Percentiles rank a stretch among this genome's conserved stretches.
Evolutionary conservation across 1,140 invertebrate species (phyloP).

Genomic region (Aphaenogaster floridana): DNA sequence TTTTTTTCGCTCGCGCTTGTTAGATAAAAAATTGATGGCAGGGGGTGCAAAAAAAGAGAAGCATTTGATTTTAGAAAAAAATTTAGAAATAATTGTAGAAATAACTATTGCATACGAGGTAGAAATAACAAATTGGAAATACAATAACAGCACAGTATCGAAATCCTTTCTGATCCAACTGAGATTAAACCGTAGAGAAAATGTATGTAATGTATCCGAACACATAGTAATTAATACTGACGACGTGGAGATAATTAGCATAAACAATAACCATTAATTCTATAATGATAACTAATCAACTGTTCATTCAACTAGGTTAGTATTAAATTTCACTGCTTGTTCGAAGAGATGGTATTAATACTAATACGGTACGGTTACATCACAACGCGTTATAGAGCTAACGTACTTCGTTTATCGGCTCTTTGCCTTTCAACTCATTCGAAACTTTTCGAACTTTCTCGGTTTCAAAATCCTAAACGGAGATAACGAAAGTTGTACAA

Average conservation of each 20-base stretch:
- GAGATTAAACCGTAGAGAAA: constrained; percentile 42
- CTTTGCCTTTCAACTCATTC: constrained; percentile 39
- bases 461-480: constrained; percentile 50
- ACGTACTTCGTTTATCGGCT: constrained; percentile 1
- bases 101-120: background rate
- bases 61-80: background rate
- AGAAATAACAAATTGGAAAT: constrained; percentile 7
- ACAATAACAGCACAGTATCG: background rate
- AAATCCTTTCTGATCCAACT: background rate
- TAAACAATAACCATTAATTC: constrained; percentile 26
- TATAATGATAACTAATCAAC: constrained; percentile 21
- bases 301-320: background rate
- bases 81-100: constrained; percentile 7
- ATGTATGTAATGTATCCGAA: constrained; percentile 14
- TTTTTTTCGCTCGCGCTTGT: background rate
- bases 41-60: background rate
- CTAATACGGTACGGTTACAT: background rate
- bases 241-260: constrained; percentile 29
- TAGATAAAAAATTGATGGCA: constrained; percentile 24
- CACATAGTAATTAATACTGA: constrained; percentile 27
- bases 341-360: constrained; percentile 16
- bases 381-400: background rate
- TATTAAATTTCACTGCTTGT: constrained; percentile 29
- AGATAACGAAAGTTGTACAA: constrained; percentile 55
- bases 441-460: constrained; percentile 36